phyloP scores from a whole-genome alignment of 53 echinoderm and acorn worm genomes.

The Paracentrotus lividus region DNA sequence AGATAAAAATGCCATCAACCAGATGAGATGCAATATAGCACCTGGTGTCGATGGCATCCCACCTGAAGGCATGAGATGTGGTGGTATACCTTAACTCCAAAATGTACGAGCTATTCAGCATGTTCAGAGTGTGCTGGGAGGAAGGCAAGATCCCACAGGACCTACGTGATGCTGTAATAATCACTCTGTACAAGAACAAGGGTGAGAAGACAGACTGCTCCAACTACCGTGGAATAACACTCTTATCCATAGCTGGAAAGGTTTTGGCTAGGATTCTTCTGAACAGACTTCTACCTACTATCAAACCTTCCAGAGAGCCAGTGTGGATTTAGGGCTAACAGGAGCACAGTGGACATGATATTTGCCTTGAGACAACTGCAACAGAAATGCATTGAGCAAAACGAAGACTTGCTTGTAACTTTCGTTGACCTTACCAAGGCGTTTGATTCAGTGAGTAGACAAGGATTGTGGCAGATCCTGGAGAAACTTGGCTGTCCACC shows the following conservation, averaged over 20 bases:
- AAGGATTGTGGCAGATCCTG: conserved; percentile 72
- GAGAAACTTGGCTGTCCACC: conserved; percentile 69
- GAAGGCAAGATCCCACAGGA: conserved; percentile 68
- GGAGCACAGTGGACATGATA: conserved; percentile 72
- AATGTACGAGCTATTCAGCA: no score
- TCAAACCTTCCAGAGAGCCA: conserved; percentile 72
- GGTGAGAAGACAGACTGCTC: conserved; percentile 71
- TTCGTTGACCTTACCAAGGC: conserved; percentile 66
- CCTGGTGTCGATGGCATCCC: no score
- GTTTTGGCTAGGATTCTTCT: conserved; percentile 61
- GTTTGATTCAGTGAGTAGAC: conserved; percentile 66
- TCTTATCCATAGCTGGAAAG: conserved; percentile 69
- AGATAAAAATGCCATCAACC: conserved; percentile 56
- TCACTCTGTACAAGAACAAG: conserved; percentile 68
- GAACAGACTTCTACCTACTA: conserved; percentile 47
- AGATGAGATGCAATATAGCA: conserved; percentile 69
- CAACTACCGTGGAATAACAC: conserved; percentile 71
- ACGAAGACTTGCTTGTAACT: conserved; percentile 52
- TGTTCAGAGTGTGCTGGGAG: conserved; percentile 70
- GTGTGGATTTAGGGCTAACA: conserved; percentile 74
- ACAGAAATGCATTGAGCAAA: conserved; percentile 73
- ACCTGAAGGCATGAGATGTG: conserved; percentile 57
- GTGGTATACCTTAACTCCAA: no score
- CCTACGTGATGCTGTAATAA: conserved; percentile 61
- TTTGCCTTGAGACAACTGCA: conserved; percentile 72